A percentile compares a stretch with the other conserved stretches of the same genome.
phyloP scores from a whole-genome alignment of 2,113 vertebrate genomes.

The Strigops habroptila region DNA sequence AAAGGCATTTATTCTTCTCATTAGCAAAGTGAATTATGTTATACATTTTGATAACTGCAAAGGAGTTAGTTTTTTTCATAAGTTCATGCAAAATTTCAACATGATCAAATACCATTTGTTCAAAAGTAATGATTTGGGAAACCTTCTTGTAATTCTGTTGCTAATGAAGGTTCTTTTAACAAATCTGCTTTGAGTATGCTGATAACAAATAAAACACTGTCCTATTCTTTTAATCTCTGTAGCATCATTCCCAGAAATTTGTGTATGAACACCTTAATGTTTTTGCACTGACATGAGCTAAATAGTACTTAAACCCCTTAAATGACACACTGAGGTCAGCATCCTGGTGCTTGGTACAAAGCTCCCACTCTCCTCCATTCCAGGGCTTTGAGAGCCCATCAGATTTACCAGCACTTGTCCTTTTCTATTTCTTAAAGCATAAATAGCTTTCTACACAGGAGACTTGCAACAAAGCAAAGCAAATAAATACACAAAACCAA shows the following conservation, averaged over 20 bases:
- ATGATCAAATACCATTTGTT: slow-evolving; percentile 32
- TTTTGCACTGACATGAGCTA: neutral
- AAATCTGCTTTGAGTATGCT: slow-evolving; percentile 10
- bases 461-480: neutral
- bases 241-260: neutral
- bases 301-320: neutral
- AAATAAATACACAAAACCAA: neutral
- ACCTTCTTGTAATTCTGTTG: neutral
- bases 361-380: neutral
- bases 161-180: neutral
- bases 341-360: rapidly evolving
- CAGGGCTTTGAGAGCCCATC: neutral
- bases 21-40: slow-evolving; percentile 35
- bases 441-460: slow-evolving; percentile 1
- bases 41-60: neutral
- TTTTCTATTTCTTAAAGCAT: slow-evolving; percentile 20
- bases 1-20: neutral
- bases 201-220: slow-evolving; percentile 27
- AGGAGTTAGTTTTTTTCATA: neutral
- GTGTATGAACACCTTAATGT: neutral
- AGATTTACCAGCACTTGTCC: neutral
- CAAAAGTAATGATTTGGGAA: slow-evolving; percentile 6
- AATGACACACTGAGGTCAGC: neutral
- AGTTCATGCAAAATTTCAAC: neutral
- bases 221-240: neutral